These are phyloP conservation scores for Cacatua alba DNA, from an alignment of 2,113 vertebrate genomes.

Conservation along the genomic window DNA sequence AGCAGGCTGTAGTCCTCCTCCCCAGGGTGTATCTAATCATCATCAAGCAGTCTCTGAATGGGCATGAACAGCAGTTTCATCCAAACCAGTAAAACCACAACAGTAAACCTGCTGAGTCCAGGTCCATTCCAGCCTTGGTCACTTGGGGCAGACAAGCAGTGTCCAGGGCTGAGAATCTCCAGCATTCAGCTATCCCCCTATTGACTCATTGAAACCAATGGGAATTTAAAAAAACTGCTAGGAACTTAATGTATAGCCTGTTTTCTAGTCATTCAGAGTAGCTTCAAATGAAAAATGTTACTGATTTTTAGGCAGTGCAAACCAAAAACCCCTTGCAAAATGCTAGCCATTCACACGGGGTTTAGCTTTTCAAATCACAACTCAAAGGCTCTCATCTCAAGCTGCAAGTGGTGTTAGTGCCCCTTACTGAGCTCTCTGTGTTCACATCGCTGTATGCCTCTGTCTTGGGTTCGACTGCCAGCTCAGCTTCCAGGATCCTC, in stretches of 20 bases:
- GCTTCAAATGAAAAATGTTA: not conserved
- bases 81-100: not conserved
- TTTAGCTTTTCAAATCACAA: not conserved
- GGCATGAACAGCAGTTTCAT: not conserved
- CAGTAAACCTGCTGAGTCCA: not conserved
- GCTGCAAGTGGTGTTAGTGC: not conserved
- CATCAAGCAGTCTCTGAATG: not conserved
- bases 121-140: not conserved
- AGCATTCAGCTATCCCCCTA: not conserved
- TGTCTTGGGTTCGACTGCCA: slow-evolving; percentile 93
- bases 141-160: not conserved
- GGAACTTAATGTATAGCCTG: not conserved
- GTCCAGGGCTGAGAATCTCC: not conserved
- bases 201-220: not conserved
- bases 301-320: not conserved
- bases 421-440: slow-evolving; percentile 86
- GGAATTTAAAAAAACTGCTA: not conserved
- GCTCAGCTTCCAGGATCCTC: slow-evolving; percentile 93
- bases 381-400: not conserved
- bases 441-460: slow-evolving; percentile 83
- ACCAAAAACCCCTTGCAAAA: not conserved
- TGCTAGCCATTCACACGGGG: accelerated
- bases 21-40: not conserved
- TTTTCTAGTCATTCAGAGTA: not conserved
- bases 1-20: not conserved